These are phyloP conservation scores for Furnarius figulus DNA, from an alignment of 2,113 vertebrate species.

Conservation along the genomic window DNA sequence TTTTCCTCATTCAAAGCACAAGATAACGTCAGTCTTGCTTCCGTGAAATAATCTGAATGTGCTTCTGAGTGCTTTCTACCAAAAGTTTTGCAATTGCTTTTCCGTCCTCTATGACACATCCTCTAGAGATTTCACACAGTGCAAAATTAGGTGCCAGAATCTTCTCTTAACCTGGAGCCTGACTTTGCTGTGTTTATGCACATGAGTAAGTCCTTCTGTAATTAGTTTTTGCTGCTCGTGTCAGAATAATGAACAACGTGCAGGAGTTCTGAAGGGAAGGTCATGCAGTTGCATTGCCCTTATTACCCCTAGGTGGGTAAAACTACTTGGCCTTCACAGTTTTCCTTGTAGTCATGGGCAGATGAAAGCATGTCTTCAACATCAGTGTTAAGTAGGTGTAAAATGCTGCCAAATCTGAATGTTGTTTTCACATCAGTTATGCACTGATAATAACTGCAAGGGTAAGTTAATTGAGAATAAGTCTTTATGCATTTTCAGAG, in stretches of 20 bases:
- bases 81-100: not conserved
- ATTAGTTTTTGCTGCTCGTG: not conserved
- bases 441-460: not conserved
- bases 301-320: not conserved
- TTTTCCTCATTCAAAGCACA: not conserved
- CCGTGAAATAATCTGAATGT: not conserved
- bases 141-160: not conserved
- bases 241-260: not conserved
- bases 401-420: not conserved
- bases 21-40: not conserved
- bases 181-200: not conserved
- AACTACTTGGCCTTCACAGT: not conserved
- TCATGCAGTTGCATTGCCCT: not conserved
- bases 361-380: not conserved
- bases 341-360: not conserved
- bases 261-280: not conserved
- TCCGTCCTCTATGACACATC: not conserved
- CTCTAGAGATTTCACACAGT: not conserved
- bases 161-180: not conserved
- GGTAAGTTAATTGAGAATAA: not conserved
- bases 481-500: not conserved
- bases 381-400: not conserved
- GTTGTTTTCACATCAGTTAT: not conserved
- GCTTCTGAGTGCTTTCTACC: not conserved
- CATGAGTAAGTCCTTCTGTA: not conserved